A percentile compares a stretch with the other conserved stretches of the same genome.
These are phyloP conservation scores for Pipistrellus nathusii DNA, from an alignment of 2,797 vertebrate species.

Conservation along the genomic window DNA sequence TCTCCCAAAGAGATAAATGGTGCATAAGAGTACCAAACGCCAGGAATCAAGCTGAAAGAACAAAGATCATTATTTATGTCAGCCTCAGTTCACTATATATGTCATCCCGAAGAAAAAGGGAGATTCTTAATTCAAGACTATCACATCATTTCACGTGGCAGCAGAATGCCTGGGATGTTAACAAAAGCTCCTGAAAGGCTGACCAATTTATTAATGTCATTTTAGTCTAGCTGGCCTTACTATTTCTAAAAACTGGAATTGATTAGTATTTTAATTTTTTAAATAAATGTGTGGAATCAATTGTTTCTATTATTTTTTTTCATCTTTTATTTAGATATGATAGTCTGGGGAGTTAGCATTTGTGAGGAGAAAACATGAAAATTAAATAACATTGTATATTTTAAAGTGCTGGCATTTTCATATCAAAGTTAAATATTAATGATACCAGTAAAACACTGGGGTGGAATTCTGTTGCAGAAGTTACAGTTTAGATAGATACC, in stretches of 20 bases:
- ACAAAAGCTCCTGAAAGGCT: constrained; percentile 74
- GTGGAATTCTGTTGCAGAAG: constrained; percentile 54
- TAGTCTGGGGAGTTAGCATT: constrained; percentile 23
- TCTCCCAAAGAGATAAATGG: constrained; percentile 69
- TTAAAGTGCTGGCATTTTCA: constrained; percentile 63
- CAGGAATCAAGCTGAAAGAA: constrained; percentile 70
- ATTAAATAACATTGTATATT: constrained; percentile 33
- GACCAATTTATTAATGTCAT: constrained; percentile 65
- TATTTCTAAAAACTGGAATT: constrained; percentile 66
- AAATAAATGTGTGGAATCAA: constrained; percentile 44
- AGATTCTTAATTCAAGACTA: constrained; percentile 74
- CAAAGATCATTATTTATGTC: constrained; percentile 79
- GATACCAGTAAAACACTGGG: constrained; percentile 11
- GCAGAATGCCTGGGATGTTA: constrained; percentile 60
- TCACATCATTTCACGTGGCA: constrained; percentile 73
- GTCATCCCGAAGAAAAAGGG: constrained; percentile 75
- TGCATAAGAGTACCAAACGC: constrained; percentile 71
- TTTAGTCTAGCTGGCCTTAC: constrained; percentile 65
- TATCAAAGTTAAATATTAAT: constrained; percentile 66
- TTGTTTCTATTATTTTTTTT: constrained; percentile 28
- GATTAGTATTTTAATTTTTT: constrained; percentile 57
- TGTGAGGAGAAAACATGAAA: constrained; percentile 14
- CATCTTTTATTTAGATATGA: constrained; percentile 38
- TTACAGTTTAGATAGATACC: constrained; percentile 20
- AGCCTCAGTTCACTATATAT: constrained; percentile 75